These are phyloP conservation scores for Melanotus villosus DNA, from an alignment of 2,888 invertebrate genomes.

Conservation along the genomic window DNA sequence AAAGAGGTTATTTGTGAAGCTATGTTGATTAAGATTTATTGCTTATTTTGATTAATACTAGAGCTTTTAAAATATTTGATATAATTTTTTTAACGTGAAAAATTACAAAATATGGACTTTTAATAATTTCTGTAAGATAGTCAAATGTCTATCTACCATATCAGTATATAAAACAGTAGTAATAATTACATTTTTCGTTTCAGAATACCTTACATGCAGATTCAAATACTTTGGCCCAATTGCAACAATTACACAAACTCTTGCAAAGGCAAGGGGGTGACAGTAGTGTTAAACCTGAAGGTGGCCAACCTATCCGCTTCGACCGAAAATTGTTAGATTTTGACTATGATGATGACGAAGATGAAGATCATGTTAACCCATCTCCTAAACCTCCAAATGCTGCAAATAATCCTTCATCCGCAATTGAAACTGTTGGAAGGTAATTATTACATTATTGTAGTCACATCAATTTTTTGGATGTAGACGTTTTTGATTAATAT, in stretches of 20 bases:
- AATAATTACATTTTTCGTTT: slow-evolving; percentile 51
- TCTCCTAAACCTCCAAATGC: slow-evolving; percentile 65
- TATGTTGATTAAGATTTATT: too few relatives aligned
- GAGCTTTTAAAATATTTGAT: too few relatives aligned
- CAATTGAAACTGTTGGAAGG: slow-evolving; percentile 56
- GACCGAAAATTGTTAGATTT: slow-evolving; percentile 90
- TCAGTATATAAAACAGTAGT: slow-evolving; percentile 44
- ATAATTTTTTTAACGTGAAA: too few relatives aligned
- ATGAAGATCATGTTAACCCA: slow-evolving; percentile 73
- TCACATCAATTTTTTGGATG: background rate
- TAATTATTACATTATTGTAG: slow-evolving; percentile 19
- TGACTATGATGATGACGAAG: slow-evolving; percentile 94
- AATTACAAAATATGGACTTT: too few relatives aligned
- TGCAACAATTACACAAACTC: slow-evolving; percentile 76
- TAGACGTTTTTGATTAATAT: background rate
- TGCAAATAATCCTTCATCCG: slow-evolving; percentile 40
- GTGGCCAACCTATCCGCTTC: slow-evolving; percentile 75
- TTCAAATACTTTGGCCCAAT: slow-evolving; percentile 69
- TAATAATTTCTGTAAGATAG: too few relatives aligned
- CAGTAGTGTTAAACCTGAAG: slow-evolving; percentile 63
- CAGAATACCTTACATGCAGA: slow-evolving; percentile 54
- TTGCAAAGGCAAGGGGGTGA: slow-evolving; percentile 64
- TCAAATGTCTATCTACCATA: too few relatives aligned
- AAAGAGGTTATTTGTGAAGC: too few relatives aligned
- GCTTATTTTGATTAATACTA: too few relatives aligned